Evolutionary conservation across 2,113 vertebrate species (phyloP).

Genomic region (Megaptera novaeangliae): DNA sequence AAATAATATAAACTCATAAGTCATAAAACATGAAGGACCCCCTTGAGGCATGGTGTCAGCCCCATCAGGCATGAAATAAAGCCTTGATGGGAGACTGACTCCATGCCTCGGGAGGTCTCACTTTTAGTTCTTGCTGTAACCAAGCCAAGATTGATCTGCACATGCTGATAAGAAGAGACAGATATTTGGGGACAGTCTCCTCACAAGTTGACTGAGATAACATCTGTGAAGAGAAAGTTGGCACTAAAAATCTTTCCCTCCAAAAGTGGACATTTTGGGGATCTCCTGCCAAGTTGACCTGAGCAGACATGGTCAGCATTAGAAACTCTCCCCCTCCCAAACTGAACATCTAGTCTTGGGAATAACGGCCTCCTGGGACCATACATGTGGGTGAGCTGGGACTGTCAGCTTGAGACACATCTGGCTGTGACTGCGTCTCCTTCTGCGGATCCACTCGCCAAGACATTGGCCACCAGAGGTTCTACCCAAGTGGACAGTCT

Average conservation of each 20-base stretch:
- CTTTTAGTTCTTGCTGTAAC: background rate
- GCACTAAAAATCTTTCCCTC: background rate
- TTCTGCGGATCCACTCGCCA: accelerated
- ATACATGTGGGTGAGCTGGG: background rate
- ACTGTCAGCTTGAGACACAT: background rate
- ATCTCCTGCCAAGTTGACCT: background rate
- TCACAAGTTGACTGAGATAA: background rate
- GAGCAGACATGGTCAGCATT: background rate
- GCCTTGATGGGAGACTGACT: background rate
- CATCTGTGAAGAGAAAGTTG: too few relatives aligned
- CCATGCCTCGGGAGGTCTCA: background rate
- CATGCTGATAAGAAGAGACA: background rate
- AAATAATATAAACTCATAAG: background rate
- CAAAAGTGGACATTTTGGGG: background rate
- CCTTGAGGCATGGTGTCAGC: background rate
- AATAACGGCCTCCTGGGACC: background rate
- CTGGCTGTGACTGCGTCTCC: background rate
- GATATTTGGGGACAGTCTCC: background rate
- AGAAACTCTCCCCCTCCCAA: background rate
- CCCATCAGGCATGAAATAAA: background rate
- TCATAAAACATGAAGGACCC: background rate
- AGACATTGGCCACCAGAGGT: background rate
- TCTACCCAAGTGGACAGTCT: background rate
- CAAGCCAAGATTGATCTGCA: background rate
- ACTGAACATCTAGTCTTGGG: background rate